Evolutionary conservation across 2,113 vertebrate species (phyloP), one percentile per base, ranked within the genome.

Genomic region (Bos javanicus): DNA sequence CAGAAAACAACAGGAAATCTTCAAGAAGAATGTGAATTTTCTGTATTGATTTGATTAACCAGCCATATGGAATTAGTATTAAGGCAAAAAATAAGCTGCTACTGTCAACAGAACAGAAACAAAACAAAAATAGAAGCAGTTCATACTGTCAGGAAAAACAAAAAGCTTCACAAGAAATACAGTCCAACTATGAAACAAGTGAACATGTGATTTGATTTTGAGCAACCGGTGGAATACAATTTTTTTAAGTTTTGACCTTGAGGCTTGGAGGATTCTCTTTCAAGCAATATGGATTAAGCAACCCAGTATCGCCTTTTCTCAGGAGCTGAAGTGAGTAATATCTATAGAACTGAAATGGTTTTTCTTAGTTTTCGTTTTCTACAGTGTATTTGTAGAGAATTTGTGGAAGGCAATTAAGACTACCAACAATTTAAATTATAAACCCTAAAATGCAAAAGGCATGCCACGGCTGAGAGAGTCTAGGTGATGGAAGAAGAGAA

Each of bases 41-140:
- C 81, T 94, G 30, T 81, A 90, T 64, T 88, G 25, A 97, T 87
- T 96, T 94, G 50, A 95, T 86, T 95, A 78, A 88, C 50, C 50
- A 95, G 39, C 57, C 80, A 4, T 56, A 25, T 62, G 50, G 67
- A 91, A 36, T 93, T 85, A 56, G 50, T 81, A 78, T 92, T 92
- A 50, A 92, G 48, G n/a, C 81, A n/a, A 96, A 95, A 90, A 91
- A 80, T 81, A 81, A 62, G 50, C 57, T 92, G 57, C 57, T 80
- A 26, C 54, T 93, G 46, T 96, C 92, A 88, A 81, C 5, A 87
- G 82, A 67, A 30, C 9, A 52, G 12, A 74, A 82, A 82, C 71
- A 56, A 89, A 76, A 71, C 84, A 62, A 39, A 74, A 89, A 82
- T 30, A 91, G 83, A 90, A 25, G 26, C 81, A 84, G 60, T 50